A percentile compares a stretch with the other conserved stretches of the same genome.
These are phyloP conservation scores for Cheumatopsyche charites DNA, from an alignment of 1,140 invertebrate genomes.

Conservation along the genomic window DNA sequence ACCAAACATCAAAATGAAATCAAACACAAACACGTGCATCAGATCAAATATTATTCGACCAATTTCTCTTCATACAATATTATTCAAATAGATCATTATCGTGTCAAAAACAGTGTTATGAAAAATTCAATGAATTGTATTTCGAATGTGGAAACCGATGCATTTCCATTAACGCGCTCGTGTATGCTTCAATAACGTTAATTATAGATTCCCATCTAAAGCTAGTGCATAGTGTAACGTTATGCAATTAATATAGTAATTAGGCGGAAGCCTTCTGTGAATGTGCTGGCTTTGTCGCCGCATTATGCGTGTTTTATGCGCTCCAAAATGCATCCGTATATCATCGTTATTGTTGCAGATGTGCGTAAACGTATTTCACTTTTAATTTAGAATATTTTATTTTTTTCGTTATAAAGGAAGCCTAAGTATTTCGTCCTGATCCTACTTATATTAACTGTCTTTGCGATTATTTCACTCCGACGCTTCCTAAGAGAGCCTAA, in stretches of 20 bases:
- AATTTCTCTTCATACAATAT: too few relatives aligned
- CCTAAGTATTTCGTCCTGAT: conserved; percentile 33
- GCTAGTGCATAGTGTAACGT: not conserved
- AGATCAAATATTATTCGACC: too few relatives aligned
- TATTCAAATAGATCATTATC: too few relatives aligned
- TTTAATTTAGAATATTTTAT: not conserved
- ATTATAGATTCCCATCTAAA: not conserved
- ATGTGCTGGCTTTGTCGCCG: not conserved
- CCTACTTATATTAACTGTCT: conserved; percentile 40
- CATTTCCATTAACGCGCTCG: not conserved
- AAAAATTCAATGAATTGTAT: too few relatives aligned
- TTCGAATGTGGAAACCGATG: not conserved
- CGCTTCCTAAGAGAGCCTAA: conserved; percentile 23
- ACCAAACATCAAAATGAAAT: too few relatives aligned
- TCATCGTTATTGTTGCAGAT: not conserved
- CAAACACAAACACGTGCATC: too few relatives aligned
- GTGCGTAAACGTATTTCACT: not conserved
- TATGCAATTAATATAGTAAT: conserved; percentile 31
- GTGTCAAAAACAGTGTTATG: too few relatives aligned
- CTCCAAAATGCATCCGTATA: too few relatives aligned
- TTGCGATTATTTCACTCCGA: conserved; percentile 33
- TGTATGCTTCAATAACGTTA: not conserved
- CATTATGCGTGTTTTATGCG: conserved; percentile 9
- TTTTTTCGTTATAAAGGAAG: not conserved
- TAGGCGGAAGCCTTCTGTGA: conserved; percentile 18